Conservation (phyloP, 1,140 invertebrate genomes). For the Andricus grossulariae region DNA sequence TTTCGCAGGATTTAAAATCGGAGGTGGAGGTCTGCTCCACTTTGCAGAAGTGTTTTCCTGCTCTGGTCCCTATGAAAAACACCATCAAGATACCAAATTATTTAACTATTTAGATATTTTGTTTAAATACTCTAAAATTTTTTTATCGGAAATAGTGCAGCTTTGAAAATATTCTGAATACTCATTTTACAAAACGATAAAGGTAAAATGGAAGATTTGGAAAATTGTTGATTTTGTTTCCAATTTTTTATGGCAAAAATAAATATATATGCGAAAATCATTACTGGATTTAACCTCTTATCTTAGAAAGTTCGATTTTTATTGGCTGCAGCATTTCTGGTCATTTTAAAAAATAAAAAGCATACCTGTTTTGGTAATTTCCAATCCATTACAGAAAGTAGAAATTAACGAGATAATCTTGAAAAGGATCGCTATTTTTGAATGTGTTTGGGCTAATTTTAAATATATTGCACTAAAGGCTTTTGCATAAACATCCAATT, state of each 20-base stretch:
- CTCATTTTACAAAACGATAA: no score
- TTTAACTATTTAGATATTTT: conserved; percentile 31
- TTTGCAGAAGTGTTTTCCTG: conserved; percentile 80
- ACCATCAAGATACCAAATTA: conserved; percentile 33
- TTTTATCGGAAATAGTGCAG: conserved; percentile 32
- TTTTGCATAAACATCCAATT: not conserved
- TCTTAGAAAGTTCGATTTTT: conserved; percentile 34
- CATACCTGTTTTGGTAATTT: conserved; percentile 33
- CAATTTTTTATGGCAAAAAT: no score
- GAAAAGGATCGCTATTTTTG: not conserved
- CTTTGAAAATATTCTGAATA: not conserved
- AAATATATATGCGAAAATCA: no score
- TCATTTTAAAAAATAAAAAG: not conserved
- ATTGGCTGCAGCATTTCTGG: not conserved
- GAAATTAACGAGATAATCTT: not conserved
- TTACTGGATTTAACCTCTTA: no score
- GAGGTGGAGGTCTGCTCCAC: conserved; percentile 83
- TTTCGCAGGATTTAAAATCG: conserved; percentile 80
- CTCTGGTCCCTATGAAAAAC: conserved; percentile 79
- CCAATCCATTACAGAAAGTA: conserved; percentile 26
- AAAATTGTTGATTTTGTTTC: no score
- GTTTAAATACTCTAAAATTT: conserved; percentile 22
- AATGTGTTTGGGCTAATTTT: not conserved
- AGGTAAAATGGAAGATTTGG: no score
- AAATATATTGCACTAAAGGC: not conserved